Evolutionary conservation across 2,888 invertebrate species (phyloP).

Genomic region (Brenthis hecate): DNA sequence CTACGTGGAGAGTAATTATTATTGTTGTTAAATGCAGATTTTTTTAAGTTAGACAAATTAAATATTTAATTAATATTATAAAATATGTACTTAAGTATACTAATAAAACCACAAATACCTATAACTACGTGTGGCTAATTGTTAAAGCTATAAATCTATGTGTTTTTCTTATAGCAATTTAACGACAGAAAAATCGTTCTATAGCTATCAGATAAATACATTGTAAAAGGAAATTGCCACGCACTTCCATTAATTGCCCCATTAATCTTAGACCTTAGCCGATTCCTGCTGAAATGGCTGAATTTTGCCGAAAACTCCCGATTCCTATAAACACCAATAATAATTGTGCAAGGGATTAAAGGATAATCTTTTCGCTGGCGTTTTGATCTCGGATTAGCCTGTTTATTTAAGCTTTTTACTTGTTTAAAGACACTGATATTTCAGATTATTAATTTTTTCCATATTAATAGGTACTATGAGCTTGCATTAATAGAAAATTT

Average conservation of each 20-base stretch:
- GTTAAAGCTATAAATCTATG: background rate
- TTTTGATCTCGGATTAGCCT: constrained; percentile 46
- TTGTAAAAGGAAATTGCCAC: constrained; percentile 58
- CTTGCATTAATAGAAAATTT: background rate
- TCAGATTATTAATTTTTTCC: background rate
- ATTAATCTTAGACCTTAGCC: constrained; percentile 68
- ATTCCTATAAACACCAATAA: constrained; percentile 36
- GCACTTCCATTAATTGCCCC: constrained; percentile 60
- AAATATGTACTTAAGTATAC: background rate
- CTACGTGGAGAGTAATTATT: too few relatives aligned
- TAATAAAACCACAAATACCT: background rate
- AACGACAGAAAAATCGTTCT: constrained; percentile 22
- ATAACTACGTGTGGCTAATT: background rate
- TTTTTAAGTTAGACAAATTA: too few relatives aligned
- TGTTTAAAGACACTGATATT: constrained; percentile 26
- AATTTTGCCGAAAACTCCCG: constrained; percentile 38
- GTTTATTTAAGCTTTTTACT: constrained; percentile 25
- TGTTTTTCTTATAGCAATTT: constrained; percentile 3
- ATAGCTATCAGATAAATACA: constrained; percentile 49
- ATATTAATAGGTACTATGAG: background rate
- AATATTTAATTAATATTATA: too few relatives aligned
- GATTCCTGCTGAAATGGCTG: constrained; percentile 45
- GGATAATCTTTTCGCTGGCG: constrained; percentile 39
- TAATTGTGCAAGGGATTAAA: constrained; percentile 38
- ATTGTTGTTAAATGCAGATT: too few relatives aligned